phyloP scores from a whole-genome alignment of 1,140 invertebrate genomes.

The Saccostrea glomerata region DNA sequence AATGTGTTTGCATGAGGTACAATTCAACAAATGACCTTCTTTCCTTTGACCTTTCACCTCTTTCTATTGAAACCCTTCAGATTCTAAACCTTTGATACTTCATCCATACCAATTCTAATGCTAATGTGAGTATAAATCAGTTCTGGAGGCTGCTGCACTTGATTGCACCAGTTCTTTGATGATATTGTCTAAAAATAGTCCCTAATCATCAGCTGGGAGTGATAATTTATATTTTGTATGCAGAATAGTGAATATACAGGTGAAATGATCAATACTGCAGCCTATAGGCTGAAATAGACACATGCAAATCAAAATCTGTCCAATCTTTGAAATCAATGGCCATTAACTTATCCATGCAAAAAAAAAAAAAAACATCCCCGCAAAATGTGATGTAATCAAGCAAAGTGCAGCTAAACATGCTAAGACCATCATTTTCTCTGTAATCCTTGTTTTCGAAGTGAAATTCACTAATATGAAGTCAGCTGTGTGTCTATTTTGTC shows the following conservation, averaged over 20 bases:
- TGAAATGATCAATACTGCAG: constrained; percentile 34
- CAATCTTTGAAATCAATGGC: constrained; percentile 36
- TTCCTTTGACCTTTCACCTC: too few species aligned
- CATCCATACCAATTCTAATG: neutral
- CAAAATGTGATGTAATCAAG: constrained; percentile 30
- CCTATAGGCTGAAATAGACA: constrained; percentile 15
- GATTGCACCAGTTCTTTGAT: constrained; percentile 11
- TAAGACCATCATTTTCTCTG: neutral
- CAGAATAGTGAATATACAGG: constrained; percentile 7
- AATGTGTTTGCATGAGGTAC: too few species aligned
- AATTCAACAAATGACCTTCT: too few species aligned
- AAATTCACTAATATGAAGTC: neutral
- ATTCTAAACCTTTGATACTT: too few species aligned
- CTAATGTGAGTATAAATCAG: neutral
- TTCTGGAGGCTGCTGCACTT: neutral
- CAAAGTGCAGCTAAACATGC: neutral
- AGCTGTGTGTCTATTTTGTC: neutral
- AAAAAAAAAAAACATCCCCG: neutral
- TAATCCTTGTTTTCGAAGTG: neutral
- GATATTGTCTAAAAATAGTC: neutral
- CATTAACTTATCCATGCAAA: constrained; percentile 16
- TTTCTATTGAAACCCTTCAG: too few species aligned
- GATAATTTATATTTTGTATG: constrained; percentile 8
- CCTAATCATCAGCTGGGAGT: neutral
- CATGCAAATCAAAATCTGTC: constrained; percentile 24